Conservation (phyloP, 2,888 invertebrate species). For the Volucella inflata region DNA sequence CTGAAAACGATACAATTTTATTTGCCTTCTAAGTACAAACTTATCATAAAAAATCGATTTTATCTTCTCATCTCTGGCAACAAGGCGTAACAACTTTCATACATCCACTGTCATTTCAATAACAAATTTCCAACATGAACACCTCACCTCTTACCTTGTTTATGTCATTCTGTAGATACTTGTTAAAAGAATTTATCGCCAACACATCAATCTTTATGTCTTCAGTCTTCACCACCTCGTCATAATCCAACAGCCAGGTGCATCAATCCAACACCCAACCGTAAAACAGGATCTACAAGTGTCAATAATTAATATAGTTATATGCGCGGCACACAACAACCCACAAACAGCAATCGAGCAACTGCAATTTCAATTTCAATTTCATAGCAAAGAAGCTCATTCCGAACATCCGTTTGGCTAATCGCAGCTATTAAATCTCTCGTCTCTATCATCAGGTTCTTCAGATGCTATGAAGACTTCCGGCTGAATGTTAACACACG, state of each 20-base stretch:
- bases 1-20: too few relatives aligned
- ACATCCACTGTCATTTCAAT: too few relatives aligned
- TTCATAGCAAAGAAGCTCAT: conserved; percentile 26
- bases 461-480: conserved; percentile 47
- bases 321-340: conserved; percentile 31
- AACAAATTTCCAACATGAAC: too few relatives aligned
- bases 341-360: conserved; percentile 8
- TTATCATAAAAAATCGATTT: too few relatives aligned
- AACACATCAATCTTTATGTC: conserved; percentile 17
- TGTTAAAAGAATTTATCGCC: conserved; percentile 18
- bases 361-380: too few relatives aligned
- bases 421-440: conserved; percentile 48
- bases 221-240: conserved; percentile 22
- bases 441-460: conserved; percentile 45
- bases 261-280: conserved; percentile 32
- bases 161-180: not conserved
- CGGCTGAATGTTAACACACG: conserved; percentile 26
- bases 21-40: too few relatives aligned
- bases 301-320: conserved; percentile 59
- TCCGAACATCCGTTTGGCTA: conserved; percentile 66
- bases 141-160: too few relatives aligned
- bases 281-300: conserved; percentile 68
- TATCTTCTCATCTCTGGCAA: too few relatives aligned
- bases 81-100: too few relatives aligned
- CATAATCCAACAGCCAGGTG: conserved; percentile 1